Base-by-base conservation (phyloP, 2,888 invertebrate genomes). In the Pemphredon lugubris region DNA sequence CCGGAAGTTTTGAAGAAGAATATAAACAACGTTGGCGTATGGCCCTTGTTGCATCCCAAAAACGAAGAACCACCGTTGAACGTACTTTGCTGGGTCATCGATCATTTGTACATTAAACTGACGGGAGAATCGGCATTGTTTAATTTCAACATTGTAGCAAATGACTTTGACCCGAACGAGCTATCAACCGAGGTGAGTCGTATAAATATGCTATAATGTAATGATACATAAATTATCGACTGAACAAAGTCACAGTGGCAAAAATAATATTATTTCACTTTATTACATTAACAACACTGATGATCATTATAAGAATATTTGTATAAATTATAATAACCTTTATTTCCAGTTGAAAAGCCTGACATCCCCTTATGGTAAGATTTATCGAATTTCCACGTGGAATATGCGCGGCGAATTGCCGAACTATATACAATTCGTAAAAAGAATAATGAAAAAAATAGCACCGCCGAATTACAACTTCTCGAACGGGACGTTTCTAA, bases 91-190 rank as follows among this genome's bases (percentile, higher is more conserved):
- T 42, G 42, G 42, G 5, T 7, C 4, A 42, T 42, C 4, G 18
- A 42, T 42, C 4, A 18, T 9, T 11, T 16, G 3, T 42, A 42
- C 18, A 20, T 45, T 0, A 45, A 45, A n/a, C 5, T 21, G 5
- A 45, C 45, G 1, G 45, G 45, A 9, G 45, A 45, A 13, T 45
- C 45, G 18, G 20, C 45, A 1, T 13, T 45, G 11, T 45, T 21
- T 23, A 13, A 45, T 44, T 11, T 44, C 3, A 1, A 14, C n/a
- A 1, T 39, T 1, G 5, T 39, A 2, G 2, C 1, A 1, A 18
- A 30, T 2, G 30, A 30, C 7, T 9, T 9, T 9, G 9, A 30
- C 6, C 6, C 6, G 1, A 1, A 30, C 9, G 7, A 30, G 9
- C 6, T 2, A 6, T 9, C 30, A 30, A 30, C 30, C 6, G 1